Evolutionary conservation across 2,888 invertebrate genomes (phyloP), one percentile per base, ranked within the genome.

Genomic region (Thalpophila matura): DNA sequence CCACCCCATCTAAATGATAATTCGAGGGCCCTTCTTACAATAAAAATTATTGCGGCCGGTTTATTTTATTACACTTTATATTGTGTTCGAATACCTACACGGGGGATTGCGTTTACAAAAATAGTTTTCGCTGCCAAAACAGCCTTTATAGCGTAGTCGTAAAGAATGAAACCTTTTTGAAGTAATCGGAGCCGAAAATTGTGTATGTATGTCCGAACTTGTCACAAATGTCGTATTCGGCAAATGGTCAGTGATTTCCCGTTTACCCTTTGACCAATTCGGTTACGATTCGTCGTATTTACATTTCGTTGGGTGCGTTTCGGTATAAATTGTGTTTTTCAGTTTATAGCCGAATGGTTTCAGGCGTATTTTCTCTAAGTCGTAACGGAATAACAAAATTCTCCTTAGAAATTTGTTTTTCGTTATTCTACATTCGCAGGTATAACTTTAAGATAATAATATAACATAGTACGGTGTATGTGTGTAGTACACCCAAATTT

Each of bases 1-100:
- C 87, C 91, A 84, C 91, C 93, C 94, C 91, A 94, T 94, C 93
- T 94, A 94, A 94, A 94, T 94, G 94, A 94, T 94, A 94, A 94
- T 94, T 91, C 91, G 87, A 86, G 89, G 89, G 88, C 87, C 89
- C 92, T 89, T 85, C 90, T 92, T 92, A 93, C 93, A 93, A 94
- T 94, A 93, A 93, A 94, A 94, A 94, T 93, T 94, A 94, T 94
- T 93, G 93, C 87, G 91, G 88, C 87, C 91, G 89, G 93, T 94
- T 94, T 94, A 94, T 93, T 94, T 94, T 94, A 94, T 94, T 94
- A 92, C 93, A 89, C 83, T 91, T 91, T 88, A 90, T 92, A 93
- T 94, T 94, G 93, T 91, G 88, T 89, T 90, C 90, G 88, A 91
- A 85, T 90, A 88, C 86, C 86, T 83, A 83, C 83, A 74, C 69